Evolutionary conservation across 2,888 invertebrate species (phyloP), one percentile per base, ranked within the genome.

Genomic region (Atherix ibis): DNA sequence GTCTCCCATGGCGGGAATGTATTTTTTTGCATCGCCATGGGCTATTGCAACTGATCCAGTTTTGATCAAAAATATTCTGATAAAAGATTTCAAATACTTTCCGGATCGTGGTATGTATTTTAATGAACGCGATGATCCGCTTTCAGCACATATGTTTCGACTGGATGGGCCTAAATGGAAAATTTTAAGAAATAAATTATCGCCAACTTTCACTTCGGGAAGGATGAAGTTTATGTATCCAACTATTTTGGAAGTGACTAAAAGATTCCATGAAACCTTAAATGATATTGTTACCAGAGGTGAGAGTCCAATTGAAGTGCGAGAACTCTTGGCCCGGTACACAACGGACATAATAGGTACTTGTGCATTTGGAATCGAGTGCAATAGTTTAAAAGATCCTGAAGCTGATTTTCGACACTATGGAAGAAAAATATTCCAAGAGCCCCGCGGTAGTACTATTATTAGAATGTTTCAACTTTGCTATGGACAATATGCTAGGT

Each of bases 261-360:
- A 36, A 2, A 37, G 44, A 13, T 43, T 63, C 61, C 31, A 33
- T 13, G 27, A 30, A 4, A 34, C 37, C 4, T 34, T 44, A 9
- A 14, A 31, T 4, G 36, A 43, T 25, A n/a, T 22, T 12, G n/a
- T 17, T 14, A 13, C 3, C 2, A 13, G 36, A 13, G 13, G 5
- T 32, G 15, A 13, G 5, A 22, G 10, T 8, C 6, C 53, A 1
- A 39, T 60, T 1, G 66, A 68, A 31, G 46, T 65, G 2, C 62
- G 61, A 44, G 62, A 63, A 22, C 34, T 62, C 5, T 49, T 58
- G 18, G 57, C 60, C 0, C 53, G 62, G 4, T 67, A 54, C 40
- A 64, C 66, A 2, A 63, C 63, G 6, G 67, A 69, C 43, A 63
- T 67, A 0, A 66, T 68, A 28, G 63, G 65, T 1, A 53, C 51